phyloP scores from a whole-genome alignment of 2,113 vertebrate species.

The Vireo altiloquus region DNA sequence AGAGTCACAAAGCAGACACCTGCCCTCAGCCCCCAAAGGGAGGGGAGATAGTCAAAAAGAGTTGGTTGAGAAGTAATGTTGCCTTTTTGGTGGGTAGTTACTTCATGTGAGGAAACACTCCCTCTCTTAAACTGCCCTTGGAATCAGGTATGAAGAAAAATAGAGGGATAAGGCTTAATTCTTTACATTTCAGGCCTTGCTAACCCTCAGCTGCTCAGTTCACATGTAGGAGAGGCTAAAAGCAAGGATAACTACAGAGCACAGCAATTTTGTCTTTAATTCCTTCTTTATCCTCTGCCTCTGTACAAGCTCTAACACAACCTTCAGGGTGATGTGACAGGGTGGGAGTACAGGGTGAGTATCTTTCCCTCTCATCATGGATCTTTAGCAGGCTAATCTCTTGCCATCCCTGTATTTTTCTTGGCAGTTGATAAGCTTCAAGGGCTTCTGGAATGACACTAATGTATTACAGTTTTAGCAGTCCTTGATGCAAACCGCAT shows the following conservation, averaged over 20 bases:
- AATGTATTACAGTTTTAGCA: not conserved
- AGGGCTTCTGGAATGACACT: not conserved
- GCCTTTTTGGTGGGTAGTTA: not conserved
- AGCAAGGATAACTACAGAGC: not conserved
- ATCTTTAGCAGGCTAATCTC: not conserved
- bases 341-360: not conserved
- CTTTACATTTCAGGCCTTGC: not conserved
- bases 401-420: not conserved
- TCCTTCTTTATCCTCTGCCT: not conserved
- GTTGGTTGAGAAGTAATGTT: not conserved
- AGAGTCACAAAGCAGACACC: not conserved
- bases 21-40: not conserved
- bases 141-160: not conserved
- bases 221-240: rapidly evolving
- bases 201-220: not conserved
- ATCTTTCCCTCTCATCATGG: not conserved
- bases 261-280: not conserved
- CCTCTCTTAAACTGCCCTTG: not conserved
- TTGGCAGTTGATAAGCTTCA: not conserved
- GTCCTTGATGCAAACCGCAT: not conserved
- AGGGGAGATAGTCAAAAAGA: not conserved
- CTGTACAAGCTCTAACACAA: not conserved
- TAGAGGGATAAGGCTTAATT: not conserved
- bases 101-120: not conserved
- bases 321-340: not conserved